Evolutionary conservation across 2,888 invertebrate genomes (phyloP).

Genomic region (Pseudococcus viburni): DNA sequence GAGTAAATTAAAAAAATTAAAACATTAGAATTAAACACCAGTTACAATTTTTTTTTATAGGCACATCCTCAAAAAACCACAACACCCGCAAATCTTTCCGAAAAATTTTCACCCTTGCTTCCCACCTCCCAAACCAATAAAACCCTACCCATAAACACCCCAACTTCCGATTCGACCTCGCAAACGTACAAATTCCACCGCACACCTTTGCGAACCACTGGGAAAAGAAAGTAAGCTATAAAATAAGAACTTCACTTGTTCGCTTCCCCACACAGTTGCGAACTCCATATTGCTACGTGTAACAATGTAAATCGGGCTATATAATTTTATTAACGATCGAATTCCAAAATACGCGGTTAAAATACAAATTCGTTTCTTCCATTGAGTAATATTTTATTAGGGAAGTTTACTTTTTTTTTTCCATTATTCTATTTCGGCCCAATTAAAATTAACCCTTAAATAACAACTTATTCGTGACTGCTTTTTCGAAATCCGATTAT

Average conservation of each 20-base stretch:
- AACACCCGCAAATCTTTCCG: no score
- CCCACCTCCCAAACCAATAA: neutral
- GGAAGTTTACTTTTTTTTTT: slow-evolving; percentile 44
- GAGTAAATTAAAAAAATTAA: no score
- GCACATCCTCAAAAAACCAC: no score
- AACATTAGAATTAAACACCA: no score
- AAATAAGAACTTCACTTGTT: slow-evolving; percentile 55
- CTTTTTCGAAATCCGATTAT: slow-evolving; percentile 22
- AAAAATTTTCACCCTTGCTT: no score
- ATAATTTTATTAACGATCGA: slow-evolving; percentile 57
- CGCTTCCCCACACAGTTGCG: slow-evolving; percentile 47
- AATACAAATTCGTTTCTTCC: slow-evolving; percentile 52
- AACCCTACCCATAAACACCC: neutral
- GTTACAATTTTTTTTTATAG: no score
- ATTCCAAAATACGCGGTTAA: slow-evolving; percentile 54
- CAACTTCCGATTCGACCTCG: neutral
- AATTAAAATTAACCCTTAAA: slow-evolving; percentile 52
- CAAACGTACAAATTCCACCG: neutral
- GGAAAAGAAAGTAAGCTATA: slow-evolving; percentile 52
- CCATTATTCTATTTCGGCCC: slow-evolving; percentile 25
- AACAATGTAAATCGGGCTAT: slow-evolving; percentile 53
- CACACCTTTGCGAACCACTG: slow-evolving; percentile 1
- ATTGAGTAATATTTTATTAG: slow-evolving; percentile 48
- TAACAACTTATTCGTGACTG: slow-evolving; percentile 48
- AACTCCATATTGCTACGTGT: slow-evolving; percentile 55